These are phyloP conservation scores for Notospermus geniculatus DNA, from an alignment of 1,140 invertebrate species.

Conservation along the genomic window DNA sequence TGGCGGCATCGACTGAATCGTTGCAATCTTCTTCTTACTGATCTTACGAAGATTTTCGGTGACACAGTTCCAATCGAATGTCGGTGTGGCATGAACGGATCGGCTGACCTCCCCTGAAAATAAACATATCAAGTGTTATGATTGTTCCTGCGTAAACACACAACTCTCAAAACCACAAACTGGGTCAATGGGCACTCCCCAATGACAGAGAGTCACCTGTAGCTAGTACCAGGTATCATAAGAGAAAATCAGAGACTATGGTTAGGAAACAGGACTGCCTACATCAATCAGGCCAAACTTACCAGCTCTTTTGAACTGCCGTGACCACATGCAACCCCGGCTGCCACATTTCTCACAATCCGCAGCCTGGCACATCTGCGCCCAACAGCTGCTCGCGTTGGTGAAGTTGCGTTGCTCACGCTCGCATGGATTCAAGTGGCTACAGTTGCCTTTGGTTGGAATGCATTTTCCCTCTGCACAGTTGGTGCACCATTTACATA, in stretches of 20 bases:
- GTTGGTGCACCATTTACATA: constrained; percentile 71
- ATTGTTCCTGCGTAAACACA: no score
- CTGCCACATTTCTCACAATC: constrained; percentile 80
- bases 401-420: constrained; percentile 57
- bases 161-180: no score
- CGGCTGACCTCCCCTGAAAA: constrained; percentile 20
- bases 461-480: constrained; percentile 66
- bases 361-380: constrained; percentile 72
- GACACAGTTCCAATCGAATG: constrained; percentile 70
- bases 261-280: no score
- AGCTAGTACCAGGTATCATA: no score
- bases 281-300: no score
- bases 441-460: constrained; percentile 59
- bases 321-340: constrained; percentile 72
- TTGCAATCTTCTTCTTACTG: constrained; percentile 48
- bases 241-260: no score
- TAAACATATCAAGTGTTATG: no score
- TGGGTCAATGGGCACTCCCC: no score
- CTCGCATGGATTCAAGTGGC: constrained; percentile 60
- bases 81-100: constrained; percentile 51
- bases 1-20: constrained; percentile 58
- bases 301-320: constrained; percentile 61
- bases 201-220: no score
- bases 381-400: constrained; percentile 67
- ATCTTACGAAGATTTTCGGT: constrained; percentile 59